Conservation (phyloP, 2,888 invertebrate species). For the Mesoligia furuncula region DNA sequence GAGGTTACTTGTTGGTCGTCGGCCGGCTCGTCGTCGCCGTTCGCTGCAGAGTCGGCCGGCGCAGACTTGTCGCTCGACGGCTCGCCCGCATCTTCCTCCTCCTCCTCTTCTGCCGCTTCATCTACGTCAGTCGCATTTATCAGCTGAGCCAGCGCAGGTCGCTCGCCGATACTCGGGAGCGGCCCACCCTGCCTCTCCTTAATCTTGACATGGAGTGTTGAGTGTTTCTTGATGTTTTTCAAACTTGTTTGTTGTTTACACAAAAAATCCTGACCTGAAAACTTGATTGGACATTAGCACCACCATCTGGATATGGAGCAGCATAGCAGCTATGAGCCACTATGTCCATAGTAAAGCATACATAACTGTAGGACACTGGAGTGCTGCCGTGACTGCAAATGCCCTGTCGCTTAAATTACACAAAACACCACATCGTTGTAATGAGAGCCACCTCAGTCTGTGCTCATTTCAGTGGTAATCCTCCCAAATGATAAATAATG, state of each 20-base stretch:
- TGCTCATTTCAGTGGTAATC: constrained; percentile 65
- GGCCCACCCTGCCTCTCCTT: constrained; percentile 82
- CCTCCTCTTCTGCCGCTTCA: constrained; percentile 81
- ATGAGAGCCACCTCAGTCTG: constrained; percentile 59
- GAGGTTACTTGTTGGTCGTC: constrained; percentile 83
- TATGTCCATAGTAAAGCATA: constrained; percentile 75
- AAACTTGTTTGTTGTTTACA: constrained; percentile 75
- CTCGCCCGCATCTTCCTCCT: constrained; percentile 76
- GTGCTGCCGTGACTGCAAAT: constrained; percentile 64
- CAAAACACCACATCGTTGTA: constrained; percentile 59
- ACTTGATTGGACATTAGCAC: constrained; percentile 90
- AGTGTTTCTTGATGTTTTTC: constrained; percentile 72
- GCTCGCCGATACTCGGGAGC: constrained; percentile 80
- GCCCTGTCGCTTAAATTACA: constrained; percentile 63
- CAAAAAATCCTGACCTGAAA: constrained; percentile 87
- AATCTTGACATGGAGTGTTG: constrained; percentile 61
- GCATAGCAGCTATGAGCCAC: constrained; percentile 74
- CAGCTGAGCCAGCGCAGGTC: constrained; percentile 84
- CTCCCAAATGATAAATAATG: constrained; percentile 47
- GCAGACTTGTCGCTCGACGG: constrained; percentile 75
- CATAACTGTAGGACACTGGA: constrained; percentile 68
- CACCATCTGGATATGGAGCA: constrained; percentile 81
- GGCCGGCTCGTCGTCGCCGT: constrained; percentile 75
- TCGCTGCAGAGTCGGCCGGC: constrained; percentile 74
- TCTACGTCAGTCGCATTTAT: constrained; percentile 85